Percentiles rank a stretch among this genome's conserved stretches.
Conservation (phyloP, 2,797 vertebrate genomes). For the Danionella dracula region DNA sequence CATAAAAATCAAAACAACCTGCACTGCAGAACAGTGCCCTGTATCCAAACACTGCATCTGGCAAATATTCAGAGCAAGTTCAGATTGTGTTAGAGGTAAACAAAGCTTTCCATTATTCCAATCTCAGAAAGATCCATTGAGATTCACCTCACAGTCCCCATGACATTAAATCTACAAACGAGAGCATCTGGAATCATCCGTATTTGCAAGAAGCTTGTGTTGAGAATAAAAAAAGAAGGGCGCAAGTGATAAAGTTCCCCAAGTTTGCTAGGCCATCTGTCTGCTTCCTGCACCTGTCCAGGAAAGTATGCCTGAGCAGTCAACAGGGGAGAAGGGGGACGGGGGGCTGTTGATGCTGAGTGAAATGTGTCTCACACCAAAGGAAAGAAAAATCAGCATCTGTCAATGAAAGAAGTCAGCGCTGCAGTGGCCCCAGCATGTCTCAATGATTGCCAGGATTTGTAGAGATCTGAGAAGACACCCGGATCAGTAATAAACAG, state of each 20-base stretch:
- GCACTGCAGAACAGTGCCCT: too few relatives aligned
- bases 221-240: background rate
- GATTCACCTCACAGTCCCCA: constrained; percentile 21
- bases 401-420: constrained; percentile 17
- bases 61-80: background rate
- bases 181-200: constrained; percentile 37
- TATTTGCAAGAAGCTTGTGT: constrained; percentile 1
- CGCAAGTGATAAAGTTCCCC: constrained; percentile 40
- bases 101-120: background rate
- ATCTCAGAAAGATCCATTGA: constrained; percentile 16
- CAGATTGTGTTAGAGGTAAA: constrained; percentile 9
- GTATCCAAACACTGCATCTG: too few relatives aligned
- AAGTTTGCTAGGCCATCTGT: constrained; percentile 65
- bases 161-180: constrained; percentile 35
- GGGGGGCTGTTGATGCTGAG: background rate
- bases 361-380: constrained; percentile 9
- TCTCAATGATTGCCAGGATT: constrained; percentile 55
- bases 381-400: constrained; percentile 34
- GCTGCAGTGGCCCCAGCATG: background rate
- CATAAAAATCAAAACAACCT: too few relatives aligned
- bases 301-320: constrained; percentile 22
- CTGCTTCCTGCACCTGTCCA: constrained; percentile 58
- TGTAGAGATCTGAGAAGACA: constrained; percentile 38
- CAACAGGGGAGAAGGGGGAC: background rate
- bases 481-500: constrained; percentile 30